Base-by-base conservation (phyloP, 2,113 vertebrate genomes). In the Ptyas mucosa region DNA sequence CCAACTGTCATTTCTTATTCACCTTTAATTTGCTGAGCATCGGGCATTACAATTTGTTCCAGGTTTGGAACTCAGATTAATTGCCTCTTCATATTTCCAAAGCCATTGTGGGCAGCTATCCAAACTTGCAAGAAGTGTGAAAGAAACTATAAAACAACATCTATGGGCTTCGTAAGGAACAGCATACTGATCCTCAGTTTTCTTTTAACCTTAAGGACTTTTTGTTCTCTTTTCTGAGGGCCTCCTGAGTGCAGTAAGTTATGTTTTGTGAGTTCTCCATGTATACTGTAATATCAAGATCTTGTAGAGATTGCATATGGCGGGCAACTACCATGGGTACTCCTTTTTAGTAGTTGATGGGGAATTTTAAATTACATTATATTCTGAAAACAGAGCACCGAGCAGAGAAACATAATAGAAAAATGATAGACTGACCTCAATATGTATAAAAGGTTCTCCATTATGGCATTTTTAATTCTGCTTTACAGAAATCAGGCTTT, bases 341-440 rank as follows among this genome's bases (percentile, higher is more conserved):
- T 29, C 6, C 52, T n/a, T 85, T 24, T 64, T 88, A 90, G 6
- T 58, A 94, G 89, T 81, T 89, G 86, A n/a, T 53, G 52, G 85
- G 69, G 58, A 93, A n/a, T 24, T 43, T 94, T 91, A 89, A 93
- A 89, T 94, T 81, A 88, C 9, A 23, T 43, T 93, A 87, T 88
- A 92, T 91, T 90, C 8, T 46, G 53, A 89, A 89, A 88, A 89
- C 90, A 69, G 29, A 15, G 14, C 1, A 0, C 0, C 2, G 23
- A 92, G 93, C 34, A 89, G 90, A 92, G n/a, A 39, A 64, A 53
- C 24, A 3, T 58, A 92, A 85, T 88, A 88, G 52, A 61, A 43
- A 43, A 43, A 92, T 20, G 58, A 85, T 93, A 91, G 61, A 49
- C 92, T 92, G 14, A 34, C 91, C 91, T 89, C 61, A 51, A 11